These are phyloP conservation scores for Octodonta nipae DNA, from an alignment of 2,888 invertebrate species.

Conservation along the genomic window DNA sequence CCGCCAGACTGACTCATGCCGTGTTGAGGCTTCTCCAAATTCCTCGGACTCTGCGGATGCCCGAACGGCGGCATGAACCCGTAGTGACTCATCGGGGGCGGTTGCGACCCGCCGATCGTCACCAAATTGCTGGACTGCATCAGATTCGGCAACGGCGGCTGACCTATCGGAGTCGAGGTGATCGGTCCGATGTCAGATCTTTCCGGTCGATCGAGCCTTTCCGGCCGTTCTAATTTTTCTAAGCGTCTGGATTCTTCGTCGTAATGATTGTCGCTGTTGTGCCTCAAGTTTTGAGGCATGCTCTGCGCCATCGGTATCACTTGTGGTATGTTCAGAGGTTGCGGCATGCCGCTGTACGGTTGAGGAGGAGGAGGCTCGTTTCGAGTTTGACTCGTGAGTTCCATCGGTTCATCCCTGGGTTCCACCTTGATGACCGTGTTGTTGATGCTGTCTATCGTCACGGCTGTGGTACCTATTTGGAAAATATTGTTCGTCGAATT, in stretches of 20 bases:
- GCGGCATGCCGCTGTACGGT: slow-evolving; percentile 11
- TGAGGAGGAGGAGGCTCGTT: slow-evolving; percentile 13
- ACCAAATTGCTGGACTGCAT: slow-evolving; percentile 47
- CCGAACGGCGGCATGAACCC: slow-evolving; percentile 39
- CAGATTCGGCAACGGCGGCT: slow-evolving; percentile 43
- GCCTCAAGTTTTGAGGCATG: slow-evolving; percentile 16
- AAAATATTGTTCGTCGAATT: too few relatives aligned
- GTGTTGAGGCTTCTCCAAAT: slow-evolving; percentile 20
- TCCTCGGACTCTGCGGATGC: slow-evolving; percentile 26
- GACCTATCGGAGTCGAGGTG: slow-evolving; percentile 35
- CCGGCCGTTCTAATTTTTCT: slow-evolving; percentile 22
- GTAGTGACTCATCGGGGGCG: slow-evolving; percentile 42
- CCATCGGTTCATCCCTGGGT: slow-evolving; percentile 34
- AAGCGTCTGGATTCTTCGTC: slow-evolving; percentile 24
- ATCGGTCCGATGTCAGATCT: slow-evolving; percentile 31
- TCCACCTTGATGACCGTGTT: slow-evolving; percentile 30
- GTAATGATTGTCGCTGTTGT: slow-evolving; percentile 12
- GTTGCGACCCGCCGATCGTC: slow-evolving; percentile 42
- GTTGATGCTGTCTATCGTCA: slow-evolving; percentile 14
- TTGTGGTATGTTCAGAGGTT: slow-evolving; percentile 32
- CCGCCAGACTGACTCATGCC: slow-evolving; percentile 1
- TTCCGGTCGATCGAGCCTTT: slow-evolving; percentile 28
- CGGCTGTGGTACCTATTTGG: slow-evolving; percentile 14
- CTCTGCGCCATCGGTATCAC: slow-evolving; percentile 27
- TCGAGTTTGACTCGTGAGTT: slow-evolving; percentile 28